Base-by-base conservation (phyloP, 2,113 vertebrate genomes). In the Hymenochirus boettgeri region DNA sequence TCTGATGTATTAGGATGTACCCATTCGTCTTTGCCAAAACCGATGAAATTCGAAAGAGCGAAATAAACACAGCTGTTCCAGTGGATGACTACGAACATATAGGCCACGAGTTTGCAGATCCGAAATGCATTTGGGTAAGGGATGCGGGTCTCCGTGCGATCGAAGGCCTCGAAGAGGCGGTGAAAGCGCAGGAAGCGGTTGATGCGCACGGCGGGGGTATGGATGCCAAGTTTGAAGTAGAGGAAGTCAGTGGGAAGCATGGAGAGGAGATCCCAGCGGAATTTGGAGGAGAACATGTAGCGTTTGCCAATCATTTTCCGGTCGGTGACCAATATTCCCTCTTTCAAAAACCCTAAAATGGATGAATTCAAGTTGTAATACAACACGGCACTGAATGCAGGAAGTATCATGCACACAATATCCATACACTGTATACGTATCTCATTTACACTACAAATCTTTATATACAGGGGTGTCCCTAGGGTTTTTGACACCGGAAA, bases 31-130 rank as follows among this genome's bases (percentile, higher is more conserved):
- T 37, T 25, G 2, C 95, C 92, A 2, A 92, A 92, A 51, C 93
- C 94, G 3, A 98, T 75, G 61, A 72, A 75, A 4, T 18, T 57
- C 0, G 94, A 98, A 27, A 98, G 86, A 0, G 91, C 86, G 1
- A 95, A 97, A 80, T 98, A 98, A 4, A 93, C 65, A 70, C 95
- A 96, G 71, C 81, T 82, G 2, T 95, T 90, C 91, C 94, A 94
- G 64, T 98, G 94, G 74, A 96, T 95, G 72, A 91, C 62, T 5
- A 92, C 78, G 3, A 96, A 89, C 70, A 92, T 86, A 74, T 91
- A 93, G 54, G 93, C 80, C 88, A 92, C 90, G 62, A 97, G 86
- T 61, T 92, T 92, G 84, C 84, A 54, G 33, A 93, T 75, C 9
- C 94, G 94, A 74, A 97, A 93, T 18, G 75, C 79, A 0, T 93